Evolutionary conservation across 2,113 vertebrate genomes (phyloP).

Genomic region (Speoplatyrhinus poulsoni): DNA sequence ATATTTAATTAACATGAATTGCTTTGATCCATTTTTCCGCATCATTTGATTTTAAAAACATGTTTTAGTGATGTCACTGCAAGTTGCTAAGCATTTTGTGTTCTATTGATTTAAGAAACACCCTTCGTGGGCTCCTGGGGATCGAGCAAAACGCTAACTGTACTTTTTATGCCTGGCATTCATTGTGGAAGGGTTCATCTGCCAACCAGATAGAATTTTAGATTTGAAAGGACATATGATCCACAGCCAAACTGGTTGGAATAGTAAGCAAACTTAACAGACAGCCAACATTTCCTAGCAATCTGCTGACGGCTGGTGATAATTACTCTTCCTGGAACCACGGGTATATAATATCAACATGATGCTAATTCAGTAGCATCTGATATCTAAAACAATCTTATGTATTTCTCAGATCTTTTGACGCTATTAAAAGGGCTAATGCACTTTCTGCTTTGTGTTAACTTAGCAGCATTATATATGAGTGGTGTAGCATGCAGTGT

Average conservation of each 20-base stretch:
- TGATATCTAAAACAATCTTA: neutral
- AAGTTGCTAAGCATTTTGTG: neutral
- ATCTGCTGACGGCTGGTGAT: too few species aligned
- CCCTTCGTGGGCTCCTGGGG: neutral
- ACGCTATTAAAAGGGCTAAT: neutral
- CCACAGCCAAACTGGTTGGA: too few species aligned
- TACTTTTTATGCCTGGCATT: too few species aligned
- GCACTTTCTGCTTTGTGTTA: neutral
- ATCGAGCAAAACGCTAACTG: neutral
- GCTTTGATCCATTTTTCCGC: neutral
- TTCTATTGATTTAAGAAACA: too few species aligned
- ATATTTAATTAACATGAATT: too few species aligned
- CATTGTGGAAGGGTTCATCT: too few species aligned
- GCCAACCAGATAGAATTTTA: too few species aligned
- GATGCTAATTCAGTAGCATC: neutral
- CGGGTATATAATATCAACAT: constrained; percentile 8
- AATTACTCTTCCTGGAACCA: neutral
- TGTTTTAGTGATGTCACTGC: neutral
- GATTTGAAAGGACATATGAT: too few species aligned
- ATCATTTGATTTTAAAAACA: neutral
- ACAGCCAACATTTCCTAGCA: too few species aligned
- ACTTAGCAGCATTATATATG: neutral
- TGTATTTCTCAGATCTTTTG: neutral
- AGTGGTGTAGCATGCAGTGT: constrained; percentile 18
- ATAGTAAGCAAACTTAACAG: too few species aligned